Evolutionary conservation across 1,140 invertebrate species (phyloP).

Genomic region (Probaryconus sp.): DNA sequence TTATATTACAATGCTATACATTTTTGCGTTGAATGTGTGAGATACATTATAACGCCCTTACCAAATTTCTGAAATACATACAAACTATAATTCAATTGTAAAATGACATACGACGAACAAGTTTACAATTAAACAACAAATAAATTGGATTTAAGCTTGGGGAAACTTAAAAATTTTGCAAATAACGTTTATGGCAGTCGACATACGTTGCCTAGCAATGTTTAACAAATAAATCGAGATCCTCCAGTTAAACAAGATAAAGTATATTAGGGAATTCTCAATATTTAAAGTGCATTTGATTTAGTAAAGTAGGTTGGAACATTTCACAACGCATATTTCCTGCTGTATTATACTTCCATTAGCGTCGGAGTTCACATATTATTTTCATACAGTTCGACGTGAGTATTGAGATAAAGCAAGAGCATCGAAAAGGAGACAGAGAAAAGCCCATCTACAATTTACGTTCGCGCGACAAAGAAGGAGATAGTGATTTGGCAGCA

Average conservation of each 20-base stretch:
- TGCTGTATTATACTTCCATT: conserved; percentile 63
- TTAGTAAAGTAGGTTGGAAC: conserved; percentile 20
- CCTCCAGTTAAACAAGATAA: conserved; percentile 2
- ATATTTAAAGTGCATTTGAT: conserved; percentile 34
- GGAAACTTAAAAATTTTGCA: too few species aligned
- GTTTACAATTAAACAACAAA: too few species aligned
- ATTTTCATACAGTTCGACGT: conserved; percentile 64
- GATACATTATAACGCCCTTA: too few species aligned
- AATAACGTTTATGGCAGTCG: too few species aligned
- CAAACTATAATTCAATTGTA: too few species aligned
- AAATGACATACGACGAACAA: too few species aligned
- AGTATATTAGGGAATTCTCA: conserved; percentile 4
- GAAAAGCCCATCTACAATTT: conserved; percentile 11
- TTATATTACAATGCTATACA: too few species aligned
- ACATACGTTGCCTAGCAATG: background rate
- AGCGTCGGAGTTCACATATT: conserved; percentile 68
- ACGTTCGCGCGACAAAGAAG: conserved; percentile 23
- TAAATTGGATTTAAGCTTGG: too few species aligned
- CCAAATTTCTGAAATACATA: too few species aligned
- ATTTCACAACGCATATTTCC: conserved; percentile 57
- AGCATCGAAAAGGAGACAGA: conserved; percentile 48
- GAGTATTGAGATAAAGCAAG: conserved; percentile 40
- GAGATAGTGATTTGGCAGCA: conserved; percentile 44
- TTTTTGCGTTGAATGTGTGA: too few species aligned
- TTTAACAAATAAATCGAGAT: background rate